Conservation (phyloP, 2,797 vertebrate genomes). For the Pygocentrus nattereri region DNA sequence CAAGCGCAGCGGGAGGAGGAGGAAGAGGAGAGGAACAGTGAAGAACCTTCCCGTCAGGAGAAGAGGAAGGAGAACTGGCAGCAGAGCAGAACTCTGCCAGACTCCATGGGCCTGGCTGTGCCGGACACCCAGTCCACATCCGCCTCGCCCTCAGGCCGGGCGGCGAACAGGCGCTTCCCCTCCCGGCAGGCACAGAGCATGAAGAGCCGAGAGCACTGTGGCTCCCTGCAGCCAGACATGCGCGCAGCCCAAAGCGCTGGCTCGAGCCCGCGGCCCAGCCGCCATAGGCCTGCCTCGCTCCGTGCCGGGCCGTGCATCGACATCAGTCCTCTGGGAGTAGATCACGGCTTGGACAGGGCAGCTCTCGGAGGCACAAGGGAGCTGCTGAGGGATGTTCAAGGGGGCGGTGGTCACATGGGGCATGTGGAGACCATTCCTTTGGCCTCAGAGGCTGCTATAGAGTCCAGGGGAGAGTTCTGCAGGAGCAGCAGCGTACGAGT, state of each 20-base stretch:
- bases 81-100: slow-evolving; percentile 83
- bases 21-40: slow-evolving; percentile 26
- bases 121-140: slow-evolving; percentile 48
- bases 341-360: slow-evolving; percentile 65
- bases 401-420: slow-evolving; percentile 66
- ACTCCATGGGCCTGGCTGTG: slow-evolving; percentile 70
- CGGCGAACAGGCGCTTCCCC: slow-evolving; percentile 63
- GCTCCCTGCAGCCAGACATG: slow-evolving; percentile 80
- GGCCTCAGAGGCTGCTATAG: slow-evolving; percentile 67
- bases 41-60: slow-evolving; percentile 61
- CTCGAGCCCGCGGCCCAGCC: slow-evolving; percentile 85
- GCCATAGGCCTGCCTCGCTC: slow-evolving; percentile 75
- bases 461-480: slow-evolving; percentile 61
- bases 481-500: slow-evolving; percentile 77
- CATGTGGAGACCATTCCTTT: slow-evolving; percentile 68
- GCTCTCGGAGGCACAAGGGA: slow-evolving; percentile 66
- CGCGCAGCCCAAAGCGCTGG: slow-evolving; percentile 83
- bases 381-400: slow-evolving; percentile 36
- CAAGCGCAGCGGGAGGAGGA: slow-evolving; percentile 59
- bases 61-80: slow-evolving; percentile 74
- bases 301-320: slow-evolving; percentile 74
- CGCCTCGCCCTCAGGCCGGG: not conserved
- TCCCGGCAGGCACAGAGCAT: slow-evolving; percentile 82
- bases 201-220: slow-evolving; percentile 89
- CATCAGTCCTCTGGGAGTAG: slow-evolving; percentile 65